phyloP scores from a whole-genome alignment of 1,140 invertebrate species.

The Drosophila chauvacae region DNA sequence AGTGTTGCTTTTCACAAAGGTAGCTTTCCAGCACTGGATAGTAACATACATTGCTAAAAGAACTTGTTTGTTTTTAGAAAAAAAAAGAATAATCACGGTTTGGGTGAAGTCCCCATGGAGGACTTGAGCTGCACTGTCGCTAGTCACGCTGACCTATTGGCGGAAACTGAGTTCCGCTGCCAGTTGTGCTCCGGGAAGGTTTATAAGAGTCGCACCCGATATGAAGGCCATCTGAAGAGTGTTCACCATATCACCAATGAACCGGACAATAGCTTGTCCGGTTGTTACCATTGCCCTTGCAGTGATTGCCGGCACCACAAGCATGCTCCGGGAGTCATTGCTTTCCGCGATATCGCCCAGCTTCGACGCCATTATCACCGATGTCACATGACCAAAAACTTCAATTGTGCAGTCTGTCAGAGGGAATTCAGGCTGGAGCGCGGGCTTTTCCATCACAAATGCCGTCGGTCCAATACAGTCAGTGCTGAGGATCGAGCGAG shows the following conservation, averaged over 20 bases:
- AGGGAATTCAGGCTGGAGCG: slow-evolving; percentile 15
- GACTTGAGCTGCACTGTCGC: neutral
- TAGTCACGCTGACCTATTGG: slow-evolving; percentile 20
- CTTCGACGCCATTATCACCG: slow-evolving; percentile 36
- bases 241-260: slow-evolving; percentile 1
- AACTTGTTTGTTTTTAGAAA: neutral
- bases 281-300: slow-evolving; percentile 19
- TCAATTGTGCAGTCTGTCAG: slow-evolving; percentile 16
- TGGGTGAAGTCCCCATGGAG: neutral
- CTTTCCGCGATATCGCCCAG: neutral
- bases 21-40: neutral
- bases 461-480: neutral
- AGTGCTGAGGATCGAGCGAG: neutral
- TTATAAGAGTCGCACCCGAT: slow-evolving; percentile 30
- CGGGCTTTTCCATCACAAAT: neutral
- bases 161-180: slow-evolving; percentile 29
- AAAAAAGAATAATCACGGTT: neutral
- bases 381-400: slow-evolving; percentile 12
- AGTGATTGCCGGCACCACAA: slow-evolving; percentile 7
- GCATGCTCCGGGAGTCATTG: neutral
- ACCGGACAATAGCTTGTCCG: neutral
- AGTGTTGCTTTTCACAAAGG: neutral
- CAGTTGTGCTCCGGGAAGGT: slow-evolving; percentile 26
- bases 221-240: slow-evolving; percentile 26
- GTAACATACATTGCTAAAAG: neutral